Evolutionary conservation across 1,140 invertebrate genomes (phyloP).

Genomic region (Nymphalis io): DNA sequence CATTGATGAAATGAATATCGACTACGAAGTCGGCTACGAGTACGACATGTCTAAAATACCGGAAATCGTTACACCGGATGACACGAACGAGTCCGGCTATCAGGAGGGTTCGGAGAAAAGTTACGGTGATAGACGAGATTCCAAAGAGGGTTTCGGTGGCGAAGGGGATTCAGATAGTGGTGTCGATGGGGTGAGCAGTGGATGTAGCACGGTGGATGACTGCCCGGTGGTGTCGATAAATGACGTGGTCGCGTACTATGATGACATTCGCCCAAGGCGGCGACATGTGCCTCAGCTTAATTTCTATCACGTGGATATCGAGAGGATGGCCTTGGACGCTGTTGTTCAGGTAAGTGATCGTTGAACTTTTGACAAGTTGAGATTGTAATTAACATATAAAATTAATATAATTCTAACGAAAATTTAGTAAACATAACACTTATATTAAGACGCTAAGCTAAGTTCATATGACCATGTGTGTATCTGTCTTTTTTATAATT

Average conservation of each 20-base stretch:
- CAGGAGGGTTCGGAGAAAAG: constrained; percentile 71
- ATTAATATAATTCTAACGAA: not conserved
- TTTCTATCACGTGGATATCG: constrained; percentile 74
- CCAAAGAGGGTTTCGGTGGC: constrained; percentile 69
- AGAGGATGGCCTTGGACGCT: constrained; percentile 71
- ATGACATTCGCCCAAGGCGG: constrained; percentile 68
- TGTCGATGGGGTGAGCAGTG: constrained; percentile 70
- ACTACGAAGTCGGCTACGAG: constrained; percentile 69
- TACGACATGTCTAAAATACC: constrained; percentile 70
- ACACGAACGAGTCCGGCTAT: constrained; percentile 74
- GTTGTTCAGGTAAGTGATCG: constrained; percentile 63
- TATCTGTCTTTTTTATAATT: too few species aligned
- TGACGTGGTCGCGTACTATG: constrained; percentile 78
- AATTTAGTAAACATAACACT: too few species aligned
- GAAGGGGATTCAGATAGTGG: constrained; percentile 72
- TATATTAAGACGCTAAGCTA: too few species aligned
- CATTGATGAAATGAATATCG: constrained; percentile 55
- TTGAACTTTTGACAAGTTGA: not conserved
- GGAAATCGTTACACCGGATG: constrained; percentile 70
- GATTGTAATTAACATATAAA: not conserved
- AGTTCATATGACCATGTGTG: too few species aligned
- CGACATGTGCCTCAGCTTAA: constrained; percentile 84
- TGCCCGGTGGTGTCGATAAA: constrained; percentile 79
- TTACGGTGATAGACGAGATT: constrained; percentile 67
- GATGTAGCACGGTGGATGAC: constrained; percentile 70